Evolutionary conservation across 2,888 invertebrate species (phyloP), one percentile per base, ranked within the genome.

Genomic region (Pollenia griseotomentosa): DNA sequence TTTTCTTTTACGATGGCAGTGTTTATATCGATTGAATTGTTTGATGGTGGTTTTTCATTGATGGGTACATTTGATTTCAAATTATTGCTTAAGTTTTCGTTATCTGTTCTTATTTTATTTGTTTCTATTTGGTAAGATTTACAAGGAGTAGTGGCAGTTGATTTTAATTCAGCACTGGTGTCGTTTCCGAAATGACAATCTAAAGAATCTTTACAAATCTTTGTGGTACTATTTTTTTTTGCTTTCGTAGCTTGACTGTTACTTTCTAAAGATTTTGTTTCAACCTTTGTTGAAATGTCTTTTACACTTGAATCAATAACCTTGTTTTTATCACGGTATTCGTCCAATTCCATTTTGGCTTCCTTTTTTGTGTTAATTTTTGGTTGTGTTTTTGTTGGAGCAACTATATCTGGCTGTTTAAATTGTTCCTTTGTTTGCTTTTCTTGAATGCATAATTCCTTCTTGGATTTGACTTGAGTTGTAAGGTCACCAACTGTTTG

Each of bases 1-100:
- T 87, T 81, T 9, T 88, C 85, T 14, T 79, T 87, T 23, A 0
- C 33, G 33, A n/a, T 46, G 87, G 74, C 74, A 86, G 88, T 74
- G 82, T 88, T 88, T 9, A 14, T 33, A 63, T 51, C 42, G 6
- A 19, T 57, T 46, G 53, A 73, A 48, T 5, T 57, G 3, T 19
- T 12, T 7, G 61, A 12, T 70, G 70, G 23, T 42, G 8, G 12
- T 42, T 14, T 68, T 61, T 12, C 59, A 59, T 33, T 33, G 14
- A 40, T 8, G 14, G 16, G 3, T 44, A 7, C 1, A n/a, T 44
- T 65, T 8, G 11, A 4, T 23, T 68, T 19, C 23, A 48, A 14
- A 19, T 42, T 48, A 0, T 23, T 48, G 61, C 8, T n/a, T n/a
- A 11, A 0, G 11, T 23, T 59, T 8, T 71, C 61, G 16, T 9